Percentiles rank a stretch among this genome's conserved stretches.
Evolutionary conservation across 2,113 vertebrate species (phyloP).

Genomic region (Neotragus pygmaeus): DNA sequence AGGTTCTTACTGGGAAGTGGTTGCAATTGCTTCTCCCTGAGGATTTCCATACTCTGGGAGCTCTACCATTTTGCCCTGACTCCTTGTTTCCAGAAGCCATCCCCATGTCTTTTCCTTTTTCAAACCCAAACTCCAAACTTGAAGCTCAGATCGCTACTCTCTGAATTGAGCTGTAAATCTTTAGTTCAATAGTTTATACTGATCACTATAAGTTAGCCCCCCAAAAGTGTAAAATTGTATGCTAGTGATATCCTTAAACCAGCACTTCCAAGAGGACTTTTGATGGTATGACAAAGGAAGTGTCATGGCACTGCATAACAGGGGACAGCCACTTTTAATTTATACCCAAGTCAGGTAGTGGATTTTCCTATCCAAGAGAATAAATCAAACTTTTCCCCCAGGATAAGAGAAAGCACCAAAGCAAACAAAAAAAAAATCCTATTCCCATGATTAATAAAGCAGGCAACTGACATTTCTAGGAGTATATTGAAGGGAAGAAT

Average conservation of each 20-base stretch:
- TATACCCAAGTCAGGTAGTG: neutral
- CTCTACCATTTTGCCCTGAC: neutral
- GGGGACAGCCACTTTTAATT: neutral
- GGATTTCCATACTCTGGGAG: neutral
- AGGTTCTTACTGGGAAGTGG: neutral
- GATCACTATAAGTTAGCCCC: neutral
- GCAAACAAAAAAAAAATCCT: neutral
- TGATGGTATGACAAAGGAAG: neutral
- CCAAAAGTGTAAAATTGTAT: neutral
- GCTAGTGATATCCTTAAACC: neutral
- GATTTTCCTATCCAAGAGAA: neutral
- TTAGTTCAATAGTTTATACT: neutral
- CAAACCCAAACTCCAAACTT: neutral
- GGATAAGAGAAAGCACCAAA: neutral
- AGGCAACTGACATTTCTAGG: neutral
- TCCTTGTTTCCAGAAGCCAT: neutral
- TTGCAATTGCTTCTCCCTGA: neutral
- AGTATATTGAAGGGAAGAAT: neutral
- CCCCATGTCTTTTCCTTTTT: neutral
- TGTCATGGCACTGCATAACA: accelerated
- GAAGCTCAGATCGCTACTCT: neutral
- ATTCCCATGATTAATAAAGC: neutral
- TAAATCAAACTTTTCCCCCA: neutral
- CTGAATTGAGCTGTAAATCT: neutral
- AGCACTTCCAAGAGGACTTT: neutral